These are phyloP conservation scores for Mactra quadrangularis DNA, from an alignment of 1,140 invertebrate genomes.

Conservation along the genomic window DNA sequence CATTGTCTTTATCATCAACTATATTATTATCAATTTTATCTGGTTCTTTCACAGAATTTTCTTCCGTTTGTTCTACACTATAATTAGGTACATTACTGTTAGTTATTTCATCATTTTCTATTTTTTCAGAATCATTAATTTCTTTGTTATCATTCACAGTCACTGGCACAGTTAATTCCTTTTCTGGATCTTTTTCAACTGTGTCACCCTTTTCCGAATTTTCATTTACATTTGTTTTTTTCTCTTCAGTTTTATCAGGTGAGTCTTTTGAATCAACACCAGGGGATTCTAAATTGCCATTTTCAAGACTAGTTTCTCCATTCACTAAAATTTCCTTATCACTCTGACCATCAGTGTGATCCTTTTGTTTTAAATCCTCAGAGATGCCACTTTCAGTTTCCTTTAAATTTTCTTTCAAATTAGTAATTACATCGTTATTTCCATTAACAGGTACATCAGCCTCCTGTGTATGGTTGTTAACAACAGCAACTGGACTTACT, in stretches of 20 bases:
- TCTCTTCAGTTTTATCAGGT: conserved; percentile 4
- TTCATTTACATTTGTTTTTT: neutral
- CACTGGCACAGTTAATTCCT: neutral
- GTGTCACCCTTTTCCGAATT: neutral
- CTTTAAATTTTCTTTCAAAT: neutral
- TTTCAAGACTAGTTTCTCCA: neutral
- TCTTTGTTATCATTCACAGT: neutral
- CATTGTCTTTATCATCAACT: too few relatives aligned
- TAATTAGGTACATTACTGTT: neutral
- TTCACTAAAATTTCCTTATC: conserved; percentile 2
- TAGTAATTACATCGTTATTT: too few relatives aligned
- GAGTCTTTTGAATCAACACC: neutral
- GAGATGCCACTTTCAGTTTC: conserved; percentile 21
- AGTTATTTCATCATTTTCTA: neutral
- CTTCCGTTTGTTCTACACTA: neutral
- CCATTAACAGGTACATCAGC: too few relatives aligned
- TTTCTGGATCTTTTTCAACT: neutral
- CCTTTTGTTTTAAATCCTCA: neutral
- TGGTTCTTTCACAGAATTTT: conserved; percentile 32
- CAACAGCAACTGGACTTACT: too few relatives aligned
- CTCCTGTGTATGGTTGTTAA: too few relatives aligned
- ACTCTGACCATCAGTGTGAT: conserved; percentile 5
- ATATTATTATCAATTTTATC: conserved; percentile 14
- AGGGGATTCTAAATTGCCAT: neutral
- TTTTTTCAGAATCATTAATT: neutral